Evolutionary conservation across 2,113 vertebrate genomes (phyloP).

Genomic region (Narcine bancroftii): DNA sequence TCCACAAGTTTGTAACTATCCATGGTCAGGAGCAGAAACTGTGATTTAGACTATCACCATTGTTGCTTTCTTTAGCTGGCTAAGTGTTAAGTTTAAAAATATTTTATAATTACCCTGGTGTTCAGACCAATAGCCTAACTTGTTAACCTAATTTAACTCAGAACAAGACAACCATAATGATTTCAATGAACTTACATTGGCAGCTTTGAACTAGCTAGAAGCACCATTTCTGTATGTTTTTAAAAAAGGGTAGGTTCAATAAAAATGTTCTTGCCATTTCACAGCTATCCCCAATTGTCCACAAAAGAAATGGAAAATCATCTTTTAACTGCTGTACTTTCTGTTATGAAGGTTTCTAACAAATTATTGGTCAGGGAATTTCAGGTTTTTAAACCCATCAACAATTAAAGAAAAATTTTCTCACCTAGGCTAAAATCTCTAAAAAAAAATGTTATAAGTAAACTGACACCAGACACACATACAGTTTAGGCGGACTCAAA

Average conservation of each 20-base stretch:
- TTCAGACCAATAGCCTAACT: not conserved
- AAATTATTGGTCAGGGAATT: too few relatives aligned
- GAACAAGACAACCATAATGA: not conserved
- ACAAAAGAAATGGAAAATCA: too few relatives aligned
- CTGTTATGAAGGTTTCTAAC: too few relatives aligned
- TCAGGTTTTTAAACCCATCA: too few relatives aligned
- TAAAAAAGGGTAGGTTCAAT: too few relatives aligned
- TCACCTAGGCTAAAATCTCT: not conserved
- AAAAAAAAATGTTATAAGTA: not conserved
- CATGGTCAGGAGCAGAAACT: not conserved
- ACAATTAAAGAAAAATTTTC: too few relatives aligned
- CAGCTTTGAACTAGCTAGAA: not conserved
- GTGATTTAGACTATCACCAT: not conserved
- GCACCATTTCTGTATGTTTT: not conserved
- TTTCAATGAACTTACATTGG: not conserved
- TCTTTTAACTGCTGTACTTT: too few relatives aligned
- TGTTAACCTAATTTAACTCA: not conserved
- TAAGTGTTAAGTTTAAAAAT: too few relatives aligned
- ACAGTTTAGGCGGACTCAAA: not conserved
- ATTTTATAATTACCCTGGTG: not conserved
- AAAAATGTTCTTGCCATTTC: too few relatives aligned
- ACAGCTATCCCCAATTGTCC: too few relatives aligned
- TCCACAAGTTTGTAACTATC: too few relatives aligned
- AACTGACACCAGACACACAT: not conserved
- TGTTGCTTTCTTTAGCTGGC: not conserved